Percentiles rank a stretch among this genome's conserved stretches.
phyloP scores from a whole-genome alignment of 2,888 invertebrate genomes.

The Meganola albula region DNA sequence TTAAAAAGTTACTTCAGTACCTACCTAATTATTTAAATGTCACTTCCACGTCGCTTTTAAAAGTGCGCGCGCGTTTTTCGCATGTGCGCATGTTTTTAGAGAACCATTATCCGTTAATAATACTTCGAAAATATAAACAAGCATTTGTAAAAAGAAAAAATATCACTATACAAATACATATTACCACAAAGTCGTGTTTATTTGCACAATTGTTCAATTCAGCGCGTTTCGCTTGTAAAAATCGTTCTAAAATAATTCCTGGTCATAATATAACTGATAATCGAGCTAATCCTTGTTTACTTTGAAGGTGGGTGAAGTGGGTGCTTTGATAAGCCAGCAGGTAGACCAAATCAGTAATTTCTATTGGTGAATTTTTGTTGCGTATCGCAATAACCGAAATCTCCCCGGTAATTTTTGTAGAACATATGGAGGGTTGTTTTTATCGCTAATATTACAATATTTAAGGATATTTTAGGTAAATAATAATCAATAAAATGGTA shows the following conservation, averaged over 20 bases:
- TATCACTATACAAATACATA: conserved; percentile 34
- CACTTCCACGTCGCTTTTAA: conserved; percentile 19
- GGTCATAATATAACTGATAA: conserved; percentile 65
- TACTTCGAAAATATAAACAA: conserved; percentile 18
- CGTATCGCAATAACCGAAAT: conserved; percentile 33
- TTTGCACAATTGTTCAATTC: conserved; percentile 66
- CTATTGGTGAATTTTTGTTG: conserved; percentile 50
- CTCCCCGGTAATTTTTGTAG: conserved; percentile 22
- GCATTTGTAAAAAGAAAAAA: conserved; percentile 32
- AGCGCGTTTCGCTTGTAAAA: conserved; percentile 39
- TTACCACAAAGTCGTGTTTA: conserved; percentile 41
- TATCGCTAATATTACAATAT: conserved; percentile 30
- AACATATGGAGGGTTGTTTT: conserved; percentile 26
- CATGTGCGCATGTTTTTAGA: conserved; percentile 5
- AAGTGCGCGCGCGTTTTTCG: conserved; percentile 13
- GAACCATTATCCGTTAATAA: no score
- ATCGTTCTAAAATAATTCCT: conserved; percentile 54
- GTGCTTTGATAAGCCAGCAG: conserved; percentile 57
- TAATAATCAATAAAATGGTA: conserved; percentile 27
- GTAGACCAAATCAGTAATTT: conserved; percentile 48
- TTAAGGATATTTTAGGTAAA: conserved; percentile 25
- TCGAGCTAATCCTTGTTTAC: conserved; percentile 67
- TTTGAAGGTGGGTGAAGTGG: conserved; percentile 66
- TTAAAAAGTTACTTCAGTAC: no score
- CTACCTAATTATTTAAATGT: no score